Percentiles rank a stretch among this genome's conserved stretches.
Conservation (phyloP, 1,140 invertebrate species). For the Acromyrmex echinatior region DNA sequence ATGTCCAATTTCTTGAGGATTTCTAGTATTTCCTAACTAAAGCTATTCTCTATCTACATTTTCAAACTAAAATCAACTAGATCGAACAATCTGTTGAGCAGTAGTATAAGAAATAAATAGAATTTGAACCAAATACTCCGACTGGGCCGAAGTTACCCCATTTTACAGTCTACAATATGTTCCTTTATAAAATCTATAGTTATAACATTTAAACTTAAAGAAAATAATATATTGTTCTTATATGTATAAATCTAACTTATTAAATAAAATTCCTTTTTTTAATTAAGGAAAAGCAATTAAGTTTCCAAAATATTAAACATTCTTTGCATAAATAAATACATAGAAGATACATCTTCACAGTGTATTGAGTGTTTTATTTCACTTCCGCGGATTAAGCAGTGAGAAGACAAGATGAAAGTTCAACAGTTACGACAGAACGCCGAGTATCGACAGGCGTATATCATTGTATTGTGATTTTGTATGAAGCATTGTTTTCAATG, state of each 20-base stretch:
- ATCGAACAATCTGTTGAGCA: too few species aligned
- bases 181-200: background rate
- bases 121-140: too few species aligned
- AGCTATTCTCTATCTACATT: too few species aligned
- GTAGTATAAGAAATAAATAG: too few species aligned
- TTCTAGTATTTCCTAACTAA: too few species aligned
- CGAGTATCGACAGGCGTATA: conserved; percentile 33
- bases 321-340: background rate
- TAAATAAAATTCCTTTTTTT: background rate
- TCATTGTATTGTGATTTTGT: conserved; percentile 41
- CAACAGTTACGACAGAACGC: conserved; percentile 11
- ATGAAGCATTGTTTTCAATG: conserved; percentile 42
- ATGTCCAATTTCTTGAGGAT: too few species aligned
- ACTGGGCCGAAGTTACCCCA: too few species aligned
- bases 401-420: conserved; percentile 25
- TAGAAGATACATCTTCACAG: background rate
- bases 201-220: background rate
- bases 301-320: background rate
- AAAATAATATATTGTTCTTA: background rate
- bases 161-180: background rate
- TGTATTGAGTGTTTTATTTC: conserved; percentile 30
- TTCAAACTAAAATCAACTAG: too few species aligned
- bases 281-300: background rate
- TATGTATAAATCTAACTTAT: background rate
- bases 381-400: background rate